Percentiles rank a stretch among this genome's conserved stretches.
Conservation (phyloP, 2,888 invertebrate species). For the Sisyra terminalis region DNA sequence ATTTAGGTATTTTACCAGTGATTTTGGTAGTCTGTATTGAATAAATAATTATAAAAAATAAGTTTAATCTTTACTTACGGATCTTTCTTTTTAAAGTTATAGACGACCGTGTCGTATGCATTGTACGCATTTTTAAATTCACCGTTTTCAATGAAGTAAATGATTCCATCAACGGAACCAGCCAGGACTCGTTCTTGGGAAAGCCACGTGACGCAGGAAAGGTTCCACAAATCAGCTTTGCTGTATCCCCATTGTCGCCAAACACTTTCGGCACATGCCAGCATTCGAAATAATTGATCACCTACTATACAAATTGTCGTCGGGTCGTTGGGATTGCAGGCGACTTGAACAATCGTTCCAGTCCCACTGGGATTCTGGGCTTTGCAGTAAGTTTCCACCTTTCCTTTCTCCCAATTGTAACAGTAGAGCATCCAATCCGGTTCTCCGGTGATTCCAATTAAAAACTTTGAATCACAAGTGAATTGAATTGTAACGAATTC, state of each 20-base stretch:
- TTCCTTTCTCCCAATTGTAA: slow-evolving; percentile 70
- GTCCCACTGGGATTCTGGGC: slow-evolving; percentile 52
- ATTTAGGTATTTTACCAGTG: slow-evolving; percentile 7
- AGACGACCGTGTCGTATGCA: slow-evolving; percentile 38
- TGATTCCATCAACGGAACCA: slow-evolving; percentile 59
- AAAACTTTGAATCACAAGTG: slow-evolving; percentile 63
- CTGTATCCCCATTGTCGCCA: slow-evolving; percentile 74
- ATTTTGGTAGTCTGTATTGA: too few relatives aligned
- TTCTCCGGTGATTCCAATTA: slow-evolving; percentile 64
- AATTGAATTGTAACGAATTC: slow-evolving; percentile 61
- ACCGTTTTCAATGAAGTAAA: slow-evolving; percentile 72
- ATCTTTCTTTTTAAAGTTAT: slow-evolving; percentile 46
- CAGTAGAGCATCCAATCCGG: slow-evolving; percentile 71
- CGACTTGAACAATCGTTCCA: slow-evolving; percentile 42
- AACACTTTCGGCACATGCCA: slow-evolving; percentile 59
- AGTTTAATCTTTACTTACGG: slow-evolving; percentile 9
- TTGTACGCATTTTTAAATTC: slow-evolving; percentile 55
- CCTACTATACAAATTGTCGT: slow-evolving; percentile 4
- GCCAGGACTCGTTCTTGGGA: slow-evolving; percentile 67
- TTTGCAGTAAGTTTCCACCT: slow-evolving; percentile 57
- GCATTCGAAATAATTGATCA: slow-evolving; percentile 48
- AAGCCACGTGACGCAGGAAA: slow-evolving; percentile 67
- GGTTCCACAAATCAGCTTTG: slow-evolving; percentile 59
- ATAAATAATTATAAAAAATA: too few relatives aligned
- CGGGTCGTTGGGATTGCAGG: slow-evolving; percentile 4